Percentiles rank a stretch among this genome's conserved stretches.
These are phyloP conservation scores for Callipepla californica DNA, from an alignment of 2,113 vertebrate genomes.

Conservation along the genomic window DNA sequence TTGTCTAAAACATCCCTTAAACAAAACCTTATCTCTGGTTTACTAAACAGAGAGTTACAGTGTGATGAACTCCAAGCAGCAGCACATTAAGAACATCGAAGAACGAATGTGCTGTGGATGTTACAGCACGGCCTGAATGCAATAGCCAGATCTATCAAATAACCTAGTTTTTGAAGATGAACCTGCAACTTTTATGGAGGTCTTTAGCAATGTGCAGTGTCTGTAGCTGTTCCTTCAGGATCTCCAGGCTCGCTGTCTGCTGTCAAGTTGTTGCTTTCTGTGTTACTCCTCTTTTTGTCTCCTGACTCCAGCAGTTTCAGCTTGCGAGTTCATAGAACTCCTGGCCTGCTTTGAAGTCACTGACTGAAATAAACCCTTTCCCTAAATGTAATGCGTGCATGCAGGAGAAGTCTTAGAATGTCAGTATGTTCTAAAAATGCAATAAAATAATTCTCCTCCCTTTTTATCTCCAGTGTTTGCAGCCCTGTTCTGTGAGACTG, in stretches of 20 bases:
- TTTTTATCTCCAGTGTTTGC: neutral
- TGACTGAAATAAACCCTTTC: neutral
- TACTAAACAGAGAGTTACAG: neutral
- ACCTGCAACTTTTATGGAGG: neutral
- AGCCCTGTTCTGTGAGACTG: neutral
- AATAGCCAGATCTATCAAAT: neutral
- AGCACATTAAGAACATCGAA: neutral
- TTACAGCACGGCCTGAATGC: neutral
- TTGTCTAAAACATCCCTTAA: neutral
- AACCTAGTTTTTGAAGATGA: neutral
- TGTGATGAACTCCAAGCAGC: neutral
- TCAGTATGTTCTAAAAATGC: neutral
- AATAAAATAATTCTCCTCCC: neutral
- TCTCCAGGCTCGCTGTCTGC: neutral
- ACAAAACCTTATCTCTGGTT: neutral
- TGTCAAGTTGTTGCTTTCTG: neutral
- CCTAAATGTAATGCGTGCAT: neutral
- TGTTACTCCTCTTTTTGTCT: neutral
- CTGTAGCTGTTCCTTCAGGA: neutral
- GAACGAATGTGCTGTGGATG: neutral
- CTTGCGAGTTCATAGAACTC: neutral
- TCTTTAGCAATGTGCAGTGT: neutral
- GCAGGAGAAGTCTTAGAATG: neutral
- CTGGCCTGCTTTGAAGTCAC: neutral
- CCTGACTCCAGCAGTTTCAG: neutral